Evolutionary conservation across 2,888 invertebrate genomes (phyloP).

Genomic region (Drosophila quinaria): DNA sequence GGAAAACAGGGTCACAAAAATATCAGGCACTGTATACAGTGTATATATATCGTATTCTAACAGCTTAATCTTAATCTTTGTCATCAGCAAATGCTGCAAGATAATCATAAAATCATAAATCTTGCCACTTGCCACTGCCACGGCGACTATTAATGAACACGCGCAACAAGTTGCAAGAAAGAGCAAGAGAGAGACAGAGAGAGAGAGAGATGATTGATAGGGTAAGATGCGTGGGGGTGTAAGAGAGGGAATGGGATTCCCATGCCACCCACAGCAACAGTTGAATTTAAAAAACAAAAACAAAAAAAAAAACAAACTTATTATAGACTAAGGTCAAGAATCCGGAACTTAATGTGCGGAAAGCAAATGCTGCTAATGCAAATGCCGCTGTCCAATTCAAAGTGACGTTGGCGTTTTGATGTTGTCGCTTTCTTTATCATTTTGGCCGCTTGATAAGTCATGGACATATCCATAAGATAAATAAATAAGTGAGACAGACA

Average conservation of each 20-base stretch:
- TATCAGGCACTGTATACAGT: constrained; percentile 15
- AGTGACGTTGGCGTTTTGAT: constrained; percentile 25
- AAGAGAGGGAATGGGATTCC: background rate
- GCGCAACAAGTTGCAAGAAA: constrained; percentile 57
- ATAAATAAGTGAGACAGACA: constrained; percentile 37
- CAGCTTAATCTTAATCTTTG: constrained; percentile 56
- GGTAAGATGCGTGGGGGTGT: background rate
- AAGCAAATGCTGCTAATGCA: constrained; percentile 62
- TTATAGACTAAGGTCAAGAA: constrained; percentile 83
- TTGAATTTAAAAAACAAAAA: constrained; percentile 4
- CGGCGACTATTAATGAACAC: constrained; percentile 64
- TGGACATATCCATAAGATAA: constrained; percentile 75
- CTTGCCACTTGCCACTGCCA: constrained; percentile 41
- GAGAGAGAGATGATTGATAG: too few species aligned
- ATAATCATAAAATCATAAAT: constrained; percentile 74
- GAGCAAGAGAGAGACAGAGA: background rate
- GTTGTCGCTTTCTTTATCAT: constrained; percentile 64
- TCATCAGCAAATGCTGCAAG: constrained; percentile 35
- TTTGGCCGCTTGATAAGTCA: constrained; percentile 76
- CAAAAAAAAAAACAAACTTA: constrained; percentile 52
- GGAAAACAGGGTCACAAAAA: constrained; percentile 60
- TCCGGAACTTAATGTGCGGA: constrained; percentile 77
- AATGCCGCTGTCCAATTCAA: constrained; percentile 58
- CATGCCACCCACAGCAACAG: constrained; percentile 20
- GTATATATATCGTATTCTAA: constrained; percentile 4